These are phyloP conservation scores for Lytechinus variegatus DNA, from an alignment of 35 echinoderm and acorn worm genomes.

Conservation along the genomic window DNA sequence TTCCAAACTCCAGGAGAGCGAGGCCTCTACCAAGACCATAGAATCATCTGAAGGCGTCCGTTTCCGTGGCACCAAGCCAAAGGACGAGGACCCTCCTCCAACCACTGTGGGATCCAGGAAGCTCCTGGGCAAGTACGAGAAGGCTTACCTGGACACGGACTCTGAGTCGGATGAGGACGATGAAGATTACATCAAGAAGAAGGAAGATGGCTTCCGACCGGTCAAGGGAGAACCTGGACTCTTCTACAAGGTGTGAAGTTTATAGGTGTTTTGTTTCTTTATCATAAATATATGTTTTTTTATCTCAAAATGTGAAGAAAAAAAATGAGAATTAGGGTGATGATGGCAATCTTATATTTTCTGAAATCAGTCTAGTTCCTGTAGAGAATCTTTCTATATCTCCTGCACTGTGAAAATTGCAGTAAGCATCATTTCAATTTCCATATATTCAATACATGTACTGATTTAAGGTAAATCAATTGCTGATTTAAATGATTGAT, in stretches of 20 bases:
- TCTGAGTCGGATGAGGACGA: conserved; percentile 76
- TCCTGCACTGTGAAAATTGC: not conserved
- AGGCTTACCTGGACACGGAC: conserved; percentile 73
- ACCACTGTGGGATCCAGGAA: conserved; percentile 81
- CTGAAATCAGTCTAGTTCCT: no score
- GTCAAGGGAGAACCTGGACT: conserved; percentile 94
- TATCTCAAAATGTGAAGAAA: no score
- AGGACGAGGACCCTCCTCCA: conserved; percentile 51
- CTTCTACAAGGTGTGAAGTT: conserved; percentile 83
- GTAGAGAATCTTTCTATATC: no score
- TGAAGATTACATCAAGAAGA: conserved; percentile 73
- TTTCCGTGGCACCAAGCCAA: conserved; percentile 49
- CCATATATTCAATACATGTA: not conserved
- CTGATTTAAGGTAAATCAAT: no score
- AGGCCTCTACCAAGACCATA: not conserved
- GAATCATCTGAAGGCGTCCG: conserved; percentile 24
- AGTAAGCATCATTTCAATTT: not conserved
- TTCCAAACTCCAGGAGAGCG: not conserved
- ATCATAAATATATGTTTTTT: no score
- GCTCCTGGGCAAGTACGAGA: conserved; percentile 71
- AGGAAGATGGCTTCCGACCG: conserved; percentile 75
- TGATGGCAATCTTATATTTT: no score
- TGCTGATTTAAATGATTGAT: not conserved
- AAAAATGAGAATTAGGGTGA: no score
- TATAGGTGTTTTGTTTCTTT: not conserved